Conservation (phyloP, 2,888 invertebrate genomes). For the Dilophus febrilis region DNA sequence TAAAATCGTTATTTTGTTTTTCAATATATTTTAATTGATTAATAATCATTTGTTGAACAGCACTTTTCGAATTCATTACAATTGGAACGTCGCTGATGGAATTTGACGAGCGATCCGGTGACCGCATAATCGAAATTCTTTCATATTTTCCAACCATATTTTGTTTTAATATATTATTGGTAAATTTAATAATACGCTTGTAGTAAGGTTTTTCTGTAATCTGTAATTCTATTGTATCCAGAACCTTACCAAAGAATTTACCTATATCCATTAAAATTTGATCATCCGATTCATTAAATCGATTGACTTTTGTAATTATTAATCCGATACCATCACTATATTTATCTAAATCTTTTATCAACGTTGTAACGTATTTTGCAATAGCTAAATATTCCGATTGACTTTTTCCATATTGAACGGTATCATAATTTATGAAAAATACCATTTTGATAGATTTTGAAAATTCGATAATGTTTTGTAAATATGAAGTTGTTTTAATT, state of each 20-base stretch:
- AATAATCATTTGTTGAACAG: background rate
- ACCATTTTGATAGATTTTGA: constrained; percentile 15
- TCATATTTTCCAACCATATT: background rate
- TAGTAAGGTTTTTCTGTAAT: background rate
- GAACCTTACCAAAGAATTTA: no score
- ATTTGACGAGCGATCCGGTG: no score
- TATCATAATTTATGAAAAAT: constrained; percentile 13
- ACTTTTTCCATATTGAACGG: no score
- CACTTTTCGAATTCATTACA: background rate
- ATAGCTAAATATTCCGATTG: background rate
- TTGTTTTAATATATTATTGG: background rate
- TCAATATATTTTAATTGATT: background rate
- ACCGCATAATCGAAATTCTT: constrained; percentile 3
- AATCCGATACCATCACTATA: constrained; percentile 6
- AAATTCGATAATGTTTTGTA: constrained; percentile 16
- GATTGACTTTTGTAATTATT: constrained; percentile 6
- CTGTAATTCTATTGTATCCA: no score
- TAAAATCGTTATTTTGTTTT: constrained; percentile 1
- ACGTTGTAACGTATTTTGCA: constrained; percentile 1
- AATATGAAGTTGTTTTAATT: constrained; percentile 16
- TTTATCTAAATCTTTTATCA: constrained; percentile 5
- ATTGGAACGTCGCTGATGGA: no score
- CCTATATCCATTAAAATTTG: no score
- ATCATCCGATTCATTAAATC: no score
- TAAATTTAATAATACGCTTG: constrained; percentile 1